Evolutionary conservation across 2,888 invertebrate genomes (phyloP).

Genomic region (Iphiclides podalirius): DNA sequence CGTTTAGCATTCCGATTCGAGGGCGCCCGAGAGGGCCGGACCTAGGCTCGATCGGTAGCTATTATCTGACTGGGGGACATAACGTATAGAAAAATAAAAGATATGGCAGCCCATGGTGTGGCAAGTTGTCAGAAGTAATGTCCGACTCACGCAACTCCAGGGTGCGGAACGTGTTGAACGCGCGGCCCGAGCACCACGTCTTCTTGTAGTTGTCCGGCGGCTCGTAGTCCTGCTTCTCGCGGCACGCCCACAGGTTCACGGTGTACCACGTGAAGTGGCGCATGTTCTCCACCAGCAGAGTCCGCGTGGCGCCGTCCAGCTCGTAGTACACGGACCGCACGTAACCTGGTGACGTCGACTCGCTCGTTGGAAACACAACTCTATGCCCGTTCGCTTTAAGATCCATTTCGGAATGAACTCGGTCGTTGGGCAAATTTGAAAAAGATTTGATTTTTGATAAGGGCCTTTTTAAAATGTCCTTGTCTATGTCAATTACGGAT

Average conservation of each 20-base stretch:
- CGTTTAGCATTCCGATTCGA: too few species aligned
- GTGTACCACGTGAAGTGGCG: slow-evolving; percentile 90
- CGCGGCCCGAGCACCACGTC: slow-evolving; percentile 73
- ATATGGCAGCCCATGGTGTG: too few species aligned
- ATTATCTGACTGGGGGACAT: too few species aligned
- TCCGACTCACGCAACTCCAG: slow-evolving; percentile 53
- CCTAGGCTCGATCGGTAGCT: too few species aligned
- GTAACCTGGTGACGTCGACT: slow-evolving; percentile 47
- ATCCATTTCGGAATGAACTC: background rate
- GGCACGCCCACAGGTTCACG: slow-evolving; percentile 88
- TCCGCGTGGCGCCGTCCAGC: slow-evolving; percentile 70
- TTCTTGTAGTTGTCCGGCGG: slow-evolving; percentile 57
- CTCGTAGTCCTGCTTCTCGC: slow-evolving; percentile 80
- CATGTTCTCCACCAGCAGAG: slow-evolving; percentile 65
- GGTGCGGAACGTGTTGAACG: slow-evolving; percentile 62
- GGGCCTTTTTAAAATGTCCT: too few species aligned
- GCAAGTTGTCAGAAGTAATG: too few species aligned
- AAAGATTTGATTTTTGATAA: too few species aligned
- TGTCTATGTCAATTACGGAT: too few species aligned
- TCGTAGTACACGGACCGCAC: slow-evolving; percentile 59
- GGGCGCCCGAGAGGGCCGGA: too few species aligned
- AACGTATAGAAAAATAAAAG: too few species aligned
- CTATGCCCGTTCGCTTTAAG: too few species aligned
- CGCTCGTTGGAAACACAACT: slow-evolving; percentile 4
- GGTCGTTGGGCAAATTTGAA: too few species aligned